Base-by-base conservation (phyloP, 2,113 vertebrate species). In the Mohoua ochrocephala region DNA sequence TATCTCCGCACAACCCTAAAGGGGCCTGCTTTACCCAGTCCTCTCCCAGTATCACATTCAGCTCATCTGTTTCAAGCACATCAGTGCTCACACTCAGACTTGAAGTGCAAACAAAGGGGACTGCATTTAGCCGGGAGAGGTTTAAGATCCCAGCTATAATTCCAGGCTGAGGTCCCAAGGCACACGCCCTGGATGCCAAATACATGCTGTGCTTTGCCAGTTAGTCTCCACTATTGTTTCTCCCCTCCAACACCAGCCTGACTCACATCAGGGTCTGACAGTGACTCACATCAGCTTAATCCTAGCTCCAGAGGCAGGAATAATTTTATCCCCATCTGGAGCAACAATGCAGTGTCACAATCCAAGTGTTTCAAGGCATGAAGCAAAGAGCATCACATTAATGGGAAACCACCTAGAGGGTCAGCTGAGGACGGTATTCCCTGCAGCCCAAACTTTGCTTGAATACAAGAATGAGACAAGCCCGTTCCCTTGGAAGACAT, bases 331-430 rank as follows among this genome's bases (percentile, higher is more conserved):
- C 54, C 52, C 77, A 89, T 91, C 93, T 95, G 87, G 77, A 91
- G 22, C 69, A 91, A 56, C 35, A 68, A 54, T 53, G 30, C 39
- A 75, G 83, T 88, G 59, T 64, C 83, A 64, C 56, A 89, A 68
- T 89, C 53, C 56, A 82, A 79, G 42, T 8, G 67, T 92, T 94
- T 49, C 42, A 82, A 75, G 35, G 76, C 79, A 70, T 4, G 13
- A 81, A 87, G 87, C 33, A 37, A 95, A 91, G 44, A 93, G 39
- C 80, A 82, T 71, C 35, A 35, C 61, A 12, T 75, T 86, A 31
- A 71, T 26, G 61, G 91, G 94, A 95, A 96, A 92, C 47, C 80
- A 94, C 89, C 89, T 79, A 45, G 37, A 75, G 87, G 87, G 96
- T 95, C 92, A 95, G 64, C 80, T 90, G 30, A 96, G 96, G 95